Conservation (phyloP, 1,140 invertebrate species). For the Drosophila sp. region DNA sequence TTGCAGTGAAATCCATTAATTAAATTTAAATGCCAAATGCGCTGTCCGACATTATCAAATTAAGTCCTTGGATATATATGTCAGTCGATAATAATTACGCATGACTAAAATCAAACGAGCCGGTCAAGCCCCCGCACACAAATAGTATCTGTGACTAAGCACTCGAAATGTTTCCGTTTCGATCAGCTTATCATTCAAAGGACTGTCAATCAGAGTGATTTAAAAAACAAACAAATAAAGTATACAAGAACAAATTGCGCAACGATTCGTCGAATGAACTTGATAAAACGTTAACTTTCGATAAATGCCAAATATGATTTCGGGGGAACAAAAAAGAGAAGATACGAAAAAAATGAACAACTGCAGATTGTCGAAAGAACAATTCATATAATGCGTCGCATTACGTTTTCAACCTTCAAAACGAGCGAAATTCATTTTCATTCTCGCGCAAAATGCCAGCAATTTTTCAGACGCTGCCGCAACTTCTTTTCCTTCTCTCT, state of each 20-base stretch:
- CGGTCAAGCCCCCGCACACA: constrained; percentile 14
- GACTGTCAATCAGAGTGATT: constrained; percentile 6
- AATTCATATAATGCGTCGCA: constrained; percentile 26
- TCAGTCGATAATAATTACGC: constrained; percentile 29
- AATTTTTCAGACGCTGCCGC: constrained; percentile 25
- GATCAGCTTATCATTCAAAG: neutral
- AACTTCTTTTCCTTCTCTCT: neutral
- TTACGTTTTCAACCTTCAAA: neutral
- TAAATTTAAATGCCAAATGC: constrained; percentile 35
- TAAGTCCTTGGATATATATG: constrained; percentile 22
- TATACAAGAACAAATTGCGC: constrained; percentile 18
- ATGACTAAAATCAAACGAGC: constrained; percentile 27
- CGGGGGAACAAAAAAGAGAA: neutral
- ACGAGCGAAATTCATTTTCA: constrained; percentile 45
- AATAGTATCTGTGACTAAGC: constrained; percentile 32
- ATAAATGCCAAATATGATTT: constrained; percentile 12
- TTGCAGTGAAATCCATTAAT: constrained; percentile 17
- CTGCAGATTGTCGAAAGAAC: neutral
- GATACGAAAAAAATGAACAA: no score
- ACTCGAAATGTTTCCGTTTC: constrained; percentile 40
- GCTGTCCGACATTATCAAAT: constrained; percentile 28
- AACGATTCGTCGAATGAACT: constrained; percentile 10
- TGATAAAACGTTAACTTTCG: neutral
- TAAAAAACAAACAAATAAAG: neutral
- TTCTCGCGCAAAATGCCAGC: constrained; percentile 27